Base-by-base conservation (phyloP, 2,797 vertebrate genomes). In the Liparis tanakae region DNA sequence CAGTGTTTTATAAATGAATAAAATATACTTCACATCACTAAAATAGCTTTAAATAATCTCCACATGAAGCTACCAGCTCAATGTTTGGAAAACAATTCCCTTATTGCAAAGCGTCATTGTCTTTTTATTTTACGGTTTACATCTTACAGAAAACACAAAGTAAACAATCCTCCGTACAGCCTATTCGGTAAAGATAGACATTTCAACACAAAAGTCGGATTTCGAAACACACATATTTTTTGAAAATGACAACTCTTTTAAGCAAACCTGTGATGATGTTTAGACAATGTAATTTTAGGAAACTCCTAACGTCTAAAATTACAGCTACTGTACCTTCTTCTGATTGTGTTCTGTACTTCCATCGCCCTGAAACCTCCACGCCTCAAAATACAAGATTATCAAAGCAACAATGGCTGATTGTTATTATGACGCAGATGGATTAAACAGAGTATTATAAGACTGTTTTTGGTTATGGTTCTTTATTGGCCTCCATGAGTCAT, bases 401-500 rank as follows among this genome's bases (percentile, higher is more conserved):
- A 12, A 34, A 7, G 18, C 34, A 33, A 25, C 54, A 59, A 59
- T 46, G 44, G 7, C 33, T 61, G 12, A 53, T n/a, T 59, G n/a
- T 46, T 41, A 14, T 59, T 48, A n/a, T 30, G 50, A 48, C n/a
- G 33, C 5, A 36, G 51, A 25, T 39, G 7, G 1, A 64, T 46
- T 8, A 43, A 65, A 63, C 14, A 67, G 6, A 70, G 10, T 46
- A 54, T 53, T n/a, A 50, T 41, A 44, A 78, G 58, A 83, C 56
- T 18, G 18, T 34, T n/a, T 84, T 78, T 83, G 81, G 59, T 87
- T 84, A 89, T 73, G 84, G 77, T 79, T 90, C 79, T 91, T 92
- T 91, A 92, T 90, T 91, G 76, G 81, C 78, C 76, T 89, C 79
- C 74, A 86, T 68, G 61, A 85, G 87, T 80, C 82, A 87, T 76